Evolutionary conservation across 2,113 vertebrate genomes (phyloP).

Genomic region (Oncorhynchus clarkii): DNA sequence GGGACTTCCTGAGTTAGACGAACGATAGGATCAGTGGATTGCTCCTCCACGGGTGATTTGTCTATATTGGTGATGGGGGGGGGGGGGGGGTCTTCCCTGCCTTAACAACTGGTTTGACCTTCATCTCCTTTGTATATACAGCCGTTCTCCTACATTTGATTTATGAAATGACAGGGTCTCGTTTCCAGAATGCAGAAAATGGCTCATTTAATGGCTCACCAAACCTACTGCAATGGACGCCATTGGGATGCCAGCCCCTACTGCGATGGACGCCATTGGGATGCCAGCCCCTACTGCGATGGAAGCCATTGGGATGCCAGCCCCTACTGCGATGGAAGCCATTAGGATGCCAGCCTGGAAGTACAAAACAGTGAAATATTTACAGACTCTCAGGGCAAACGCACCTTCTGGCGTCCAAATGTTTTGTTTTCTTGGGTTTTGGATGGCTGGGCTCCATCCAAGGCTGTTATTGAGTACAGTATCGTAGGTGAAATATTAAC

Average conservation of each 20-base stretch:
- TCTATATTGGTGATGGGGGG: not conserved
- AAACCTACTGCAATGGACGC: conserved; percentile 17
- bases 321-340: too few relatives aligned
- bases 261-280: not conserved
- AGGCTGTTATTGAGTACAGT: conserved; percentile 25
- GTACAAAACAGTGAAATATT: conserved; percentile 18
- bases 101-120: conserved; percentile 20
- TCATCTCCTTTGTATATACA: conserved; percentile 48
- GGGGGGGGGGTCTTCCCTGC: not conserved
- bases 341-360: conserved; percentile 15
- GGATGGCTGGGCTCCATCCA: conserved; percentile 32
- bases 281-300: too few relatives aligned
- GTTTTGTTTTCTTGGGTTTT: conserved; percentile 4
- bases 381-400: not conserved
- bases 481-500: not conserved
- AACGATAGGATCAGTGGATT: conserved; percentile 47
- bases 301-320: not conserved
- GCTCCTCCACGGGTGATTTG: not conserved
- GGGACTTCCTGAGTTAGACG: conserved; percentile 74
- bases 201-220: conserved; percentile 58
- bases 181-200: conserved; percentile 51
- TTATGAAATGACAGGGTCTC: conserved; percentile 43
- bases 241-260: not conserved
- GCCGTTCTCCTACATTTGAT: conserved; percentile 48
- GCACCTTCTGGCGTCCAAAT: conserved; percentile 12